phyloP scores from a whole-genome alignment of 1,140 invertebrate genomes.

The Scaptomyza pallida region DNA sequence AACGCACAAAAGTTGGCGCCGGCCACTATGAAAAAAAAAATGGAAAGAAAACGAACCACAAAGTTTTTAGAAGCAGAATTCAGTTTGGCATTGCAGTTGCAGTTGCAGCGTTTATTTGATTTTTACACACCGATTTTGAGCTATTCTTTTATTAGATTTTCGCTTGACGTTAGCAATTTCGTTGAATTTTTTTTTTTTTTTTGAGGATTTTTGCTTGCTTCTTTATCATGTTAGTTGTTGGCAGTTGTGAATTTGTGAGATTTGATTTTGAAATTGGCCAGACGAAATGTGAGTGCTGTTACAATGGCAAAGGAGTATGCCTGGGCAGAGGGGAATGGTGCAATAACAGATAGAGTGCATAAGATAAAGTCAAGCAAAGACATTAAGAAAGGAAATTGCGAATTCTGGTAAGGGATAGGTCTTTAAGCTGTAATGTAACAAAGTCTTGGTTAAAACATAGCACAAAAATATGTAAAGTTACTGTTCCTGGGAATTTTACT shows the following conservation, averaged over 20 bases:
- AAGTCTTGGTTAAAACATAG: no score
- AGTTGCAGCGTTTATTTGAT: conserved; percentile 75
- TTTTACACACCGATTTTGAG: conserved; percentile 80
- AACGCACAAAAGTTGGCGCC: conserved; percentile 69
- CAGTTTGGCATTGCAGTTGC: conserved; percentile 62
- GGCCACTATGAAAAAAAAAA: conserved; percentile 40
- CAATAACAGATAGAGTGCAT: conserved; percentile 5
- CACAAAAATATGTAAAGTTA: no score
- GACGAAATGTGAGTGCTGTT: conserved; percentile 35
- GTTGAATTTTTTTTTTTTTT: conserved; percentile 38
- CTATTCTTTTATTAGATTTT: conserved; percentile 77
- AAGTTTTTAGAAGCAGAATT: conserved; percentile 36
- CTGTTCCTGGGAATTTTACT: background rate
- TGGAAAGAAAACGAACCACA: conserved; percentile 43
- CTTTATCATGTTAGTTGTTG: conserved; percentile 16
- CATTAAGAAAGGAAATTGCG: background rate
- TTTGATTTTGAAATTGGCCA: conserved; percentile 74
- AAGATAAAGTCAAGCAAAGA: conserved; percentile 19
- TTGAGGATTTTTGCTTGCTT: background rate
- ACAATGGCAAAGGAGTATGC: conserved; percentile 32
- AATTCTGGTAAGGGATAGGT: no score
- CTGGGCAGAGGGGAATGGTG: conserved; percentile 27
- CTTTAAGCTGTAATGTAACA: no score
- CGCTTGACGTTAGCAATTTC: conserved; percentile 50
- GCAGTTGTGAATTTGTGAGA: conserved; percentile 76